Evolutionary conservation across 1,140 invertebrate genomes (phyloP), one percentile per base, ranked within the genome.

Genomic region (Drosophila elegans): DNA sequence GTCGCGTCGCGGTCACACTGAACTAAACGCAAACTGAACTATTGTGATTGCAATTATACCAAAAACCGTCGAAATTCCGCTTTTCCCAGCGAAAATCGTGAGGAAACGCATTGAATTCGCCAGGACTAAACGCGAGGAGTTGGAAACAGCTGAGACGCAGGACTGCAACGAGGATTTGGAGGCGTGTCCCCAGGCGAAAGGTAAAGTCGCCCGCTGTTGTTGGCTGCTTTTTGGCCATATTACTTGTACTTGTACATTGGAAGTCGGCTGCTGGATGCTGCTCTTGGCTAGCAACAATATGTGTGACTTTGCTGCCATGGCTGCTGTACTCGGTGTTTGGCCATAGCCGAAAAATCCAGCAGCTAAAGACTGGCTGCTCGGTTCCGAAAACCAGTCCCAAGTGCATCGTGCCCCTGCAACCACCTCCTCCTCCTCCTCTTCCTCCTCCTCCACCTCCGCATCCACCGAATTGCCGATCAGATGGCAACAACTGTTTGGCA

Each of bases 311-410:
- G 64, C 59, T 72, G 63, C 76, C 13, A n/a, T 61, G 76, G 59
- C 75, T 71, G 63, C 80, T 83, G 80, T 79, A 84, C 75, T 69
- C n/a, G 46, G 12, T 11, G 12, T 11, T 27, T 83, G 80, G 80
- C 75, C 83, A 86, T 88, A 82, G 82, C 82, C 82, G 78, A 86
- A 85, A 75, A 78, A 48, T 48, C 10, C 48, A 74, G 61, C 63
- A 62, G 74, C 49, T 16, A 36, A 45, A 21, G 16, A 21, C 16
- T 21, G 36, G 13, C 59, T 11, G 27, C 29, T 51, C n/a, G 32
- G 27, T 13, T 29, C 27, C 27, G 46, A 29, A 86, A 86, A 86
- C 82, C 82, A 82, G 82, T 86, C 82, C 83, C 83, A 86, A 85
- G 69, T 88, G 82, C 78, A 86, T 88, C 82, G 83, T 88, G 82